These are phyloP conservation scores for Trissoscelio sp. DNA, from an alignment of 2,888 invertebrate genomes.

Conservation along the genomic window DNA sequence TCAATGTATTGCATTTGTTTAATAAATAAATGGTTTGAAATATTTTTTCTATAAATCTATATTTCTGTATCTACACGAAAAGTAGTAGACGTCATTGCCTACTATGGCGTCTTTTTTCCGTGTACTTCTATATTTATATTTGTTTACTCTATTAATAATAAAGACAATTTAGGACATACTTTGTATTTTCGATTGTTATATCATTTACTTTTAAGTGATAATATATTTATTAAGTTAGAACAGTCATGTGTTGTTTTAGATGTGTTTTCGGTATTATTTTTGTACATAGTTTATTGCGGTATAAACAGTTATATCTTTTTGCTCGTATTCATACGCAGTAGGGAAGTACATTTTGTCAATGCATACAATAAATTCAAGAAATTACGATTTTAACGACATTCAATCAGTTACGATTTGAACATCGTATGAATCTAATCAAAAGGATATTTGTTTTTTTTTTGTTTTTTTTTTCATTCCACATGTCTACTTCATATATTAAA, in stretches of 20 bases:
- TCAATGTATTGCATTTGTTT: too few relatives aligned
- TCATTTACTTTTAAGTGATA: conserved; percentile 17
- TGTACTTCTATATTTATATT: conserved; percentile 7
- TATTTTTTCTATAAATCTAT: neutral
- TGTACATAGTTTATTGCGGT: neutral
- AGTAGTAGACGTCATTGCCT: too few relatives aligned
- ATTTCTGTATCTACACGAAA: neutral
- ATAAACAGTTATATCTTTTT: neutral
- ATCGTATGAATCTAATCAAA: neutral
- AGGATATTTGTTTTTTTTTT: neutral
- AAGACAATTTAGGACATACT: neutral
- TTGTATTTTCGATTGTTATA: conserved; percentile 12
- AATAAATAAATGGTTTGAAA: neutral
- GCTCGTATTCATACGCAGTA: neutral
- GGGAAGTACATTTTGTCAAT: conserved; percentile 3
- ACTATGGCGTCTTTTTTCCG: too few relatives aligned
- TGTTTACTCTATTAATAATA: neutral
- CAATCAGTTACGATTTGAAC: neutral
- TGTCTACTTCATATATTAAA: neutral
- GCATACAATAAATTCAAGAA: conserved; percentile 7
- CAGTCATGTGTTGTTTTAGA: conserved; percentile 12
- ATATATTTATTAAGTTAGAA: conserved; percentile 22
- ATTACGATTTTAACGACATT: neutral
- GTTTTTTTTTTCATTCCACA: neutral
- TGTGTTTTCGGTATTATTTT: conserved; percentile 11